Base-by-base conservation (phyloP, 2,113 vertebrate species). In the Bagarius yarrelli region DNA sequence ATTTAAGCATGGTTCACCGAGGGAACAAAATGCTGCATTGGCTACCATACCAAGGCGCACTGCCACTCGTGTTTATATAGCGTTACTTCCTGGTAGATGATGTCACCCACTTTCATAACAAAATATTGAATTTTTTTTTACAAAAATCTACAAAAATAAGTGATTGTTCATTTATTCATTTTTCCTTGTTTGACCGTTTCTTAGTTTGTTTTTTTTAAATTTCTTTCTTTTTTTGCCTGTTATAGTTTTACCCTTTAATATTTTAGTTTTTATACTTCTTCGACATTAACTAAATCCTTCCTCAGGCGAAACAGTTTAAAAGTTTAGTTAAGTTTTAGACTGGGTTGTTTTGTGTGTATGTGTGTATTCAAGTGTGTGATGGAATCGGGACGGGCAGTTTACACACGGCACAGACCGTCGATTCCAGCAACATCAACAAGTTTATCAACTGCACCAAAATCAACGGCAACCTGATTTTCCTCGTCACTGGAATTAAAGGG, bases 371-470 rank as follows among this genome's bases (percentile, higher is more conserved):
- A 98, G 98, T 96, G 8, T 99, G 98, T 81, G 97, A 98, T 15
- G 97, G 97, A 76, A 98, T 99, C 5, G 98, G 98, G 23, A 99
- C 98, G 0, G 97, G 96, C 53, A 96, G 94, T n/a, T 87, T 99
- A 88, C 94, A 94, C 88, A 91, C 93, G 0, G 95, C 94, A 36
- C 97, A 99, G 88, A 99, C 97, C 0, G 97, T 99, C 86, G 98
- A 99, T 84, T 96, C 97, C 85, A 98, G 95, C 90, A 99, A 99
- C 87, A 98, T 99, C 3, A 94, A 98, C 84, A 97, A 94, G 85
- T 99, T 98, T 84, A 91, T 97, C 84, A 99, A 99, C 93, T 99
- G 98, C 85, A 99, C 98, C 82, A 99, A 99, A 91, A 99, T 99
- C 94, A 99, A 99, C 56, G 98, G 98, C 82, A 99, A 99, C 89